Evolutionary conservation across 2,113 vertebrate species (phyloP), one percentile per base, ranked within the genome.

Genomic region (Pachypanchax playfairii): DNA sequence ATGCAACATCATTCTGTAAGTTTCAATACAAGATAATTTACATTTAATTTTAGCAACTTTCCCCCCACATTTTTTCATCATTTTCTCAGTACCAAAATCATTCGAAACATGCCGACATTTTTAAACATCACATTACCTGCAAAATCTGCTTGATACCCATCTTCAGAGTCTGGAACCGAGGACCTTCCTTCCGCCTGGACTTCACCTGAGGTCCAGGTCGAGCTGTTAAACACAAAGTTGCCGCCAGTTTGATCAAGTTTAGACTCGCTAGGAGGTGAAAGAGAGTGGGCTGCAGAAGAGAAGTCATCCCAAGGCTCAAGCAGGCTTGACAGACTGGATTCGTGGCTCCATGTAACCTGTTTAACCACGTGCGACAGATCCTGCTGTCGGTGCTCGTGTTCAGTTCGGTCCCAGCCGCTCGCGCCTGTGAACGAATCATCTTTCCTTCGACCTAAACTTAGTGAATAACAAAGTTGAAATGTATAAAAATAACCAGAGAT

Each of bases 111-210:
- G 28, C 28, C 8, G 28, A 8, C 28, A 33, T 11, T 33, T 8
- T 33, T 33, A 33, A 33, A 33, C 31, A 33, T n/a, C n/a, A n/a
- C n/a, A n/a, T n/a, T n/a, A 89, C 89, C 88, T 81, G 85, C 13
- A 21, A 43, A 76, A 24, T 84, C 82, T 3, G 70, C 57, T 24
- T 88, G 87, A 48, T 80, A 68, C 43, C 54, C 72, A 18, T 54
- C 39, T 18, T 65, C 20, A 10, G 21, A n/a, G 22, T 51, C 38
- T 15, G 39, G 17, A 4, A 6, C 53, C 0, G 25, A 25, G 18
- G 36, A 3, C 43, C 12, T 14, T 6, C 12, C 38, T 1, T 20
- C 35, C 4, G 18, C 2, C 20, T 26, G 42, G 46, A 80, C 15
- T 0, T 57, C 3, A 17, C 83, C 84, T 6, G 5, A 0, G 14